Percentiles rank a stretch among this genome's conserved stretches.
Conservation (phyloP, 2,888 invertebrate species). For the Timandra comae region DNA sequence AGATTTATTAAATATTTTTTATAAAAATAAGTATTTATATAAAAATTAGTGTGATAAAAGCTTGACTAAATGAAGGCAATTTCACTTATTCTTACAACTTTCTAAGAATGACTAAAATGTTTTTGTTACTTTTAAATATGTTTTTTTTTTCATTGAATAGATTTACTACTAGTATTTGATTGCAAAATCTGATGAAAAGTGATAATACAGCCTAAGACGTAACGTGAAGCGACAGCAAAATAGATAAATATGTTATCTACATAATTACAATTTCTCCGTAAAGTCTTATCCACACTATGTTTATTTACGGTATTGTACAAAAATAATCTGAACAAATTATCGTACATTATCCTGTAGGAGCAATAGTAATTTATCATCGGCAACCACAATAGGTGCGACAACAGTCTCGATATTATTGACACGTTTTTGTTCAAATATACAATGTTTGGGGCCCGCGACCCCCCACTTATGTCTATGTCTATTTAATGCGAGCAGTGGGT, state of each 20-base stretch:
- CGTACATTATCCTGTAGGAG: slow-evolving; percentile 50
- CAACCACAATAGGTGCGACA: slow-evolving; percentile 64
- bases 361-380: slow-evolving; percentile 66
- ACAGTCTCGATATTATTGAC: slow-evolving; percentile 74
- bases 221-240: too few relatives aligned
- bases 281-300: slow-evolving; percentile 36
- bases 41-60: too few relatives aligned
- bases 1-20: too few relatives aligned
- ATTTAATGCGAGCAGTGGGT: slow-evolving; percentile 32
- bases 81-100: too few relatives aligned
- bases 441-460: slow-evolving; percentile 45
- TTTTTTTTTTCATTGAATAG: too few relatives aligned
- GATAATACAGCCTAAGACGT: too few relatives aligned
- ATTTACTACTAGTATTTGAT: too few relatives aligned
- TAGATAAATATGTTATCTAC: too few relatives aligned
- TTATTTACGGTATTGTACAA: slow-evolving; percentile 10
- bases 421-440: slow-evolving; percentile 56
- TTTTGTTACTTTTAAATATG: background rate
- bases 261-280: too few relatives aligned
- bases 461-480: slow-evolving; percentile 63
- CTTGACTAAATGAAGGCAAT: too few relatives aligned
- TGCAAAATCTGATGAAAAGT: too few relatives aligned
- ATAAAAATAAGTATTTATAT: too few relatives aligned
- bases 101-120: background rate
- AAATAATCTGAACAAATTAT: slow-evolving; percentile 66